Conservation (phyloP, 2,888 invertebrate species). For the Pediacus dermestoides region DNA sequence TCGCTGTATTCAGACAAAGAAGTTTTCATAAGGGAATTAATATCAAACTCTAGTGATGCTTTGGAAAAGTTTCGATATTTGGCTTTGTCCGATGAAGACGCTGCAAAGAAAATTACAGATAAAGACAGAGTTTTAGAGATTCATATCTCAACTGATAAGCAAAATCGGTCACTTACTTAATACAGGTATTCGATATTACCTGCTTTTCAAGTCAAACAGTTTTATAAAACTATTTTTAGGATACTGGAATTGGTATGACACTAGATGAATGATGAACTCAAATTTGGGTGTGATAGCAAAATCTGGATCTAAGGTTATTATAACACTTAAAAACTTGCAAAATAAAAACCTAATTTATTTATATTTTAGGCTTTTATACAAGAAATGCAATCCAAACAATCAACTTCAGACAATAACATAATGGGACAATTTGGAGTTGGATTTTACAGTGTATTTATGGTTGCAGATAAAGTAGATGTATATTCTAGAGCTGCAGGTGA, state of each 20-base stretch:
- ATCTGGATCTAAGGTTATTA: slow-evolving; percentile 93
- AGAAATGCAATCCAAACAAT: slow-evolving; percentile 66
- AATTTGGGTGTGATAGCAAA: slow-evolving; percentile 94
- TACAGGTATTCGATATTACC: slow-evolving; percentile 62
- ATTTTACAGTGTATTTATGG: slow-evolving; percentile 97
- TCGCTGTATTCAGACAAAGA: slow-evolving; percentile 97
- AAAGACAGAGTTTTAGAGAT: slow-evolving; percentile 77
- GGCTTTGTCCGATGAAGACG: slow-evolving; percentile 55
- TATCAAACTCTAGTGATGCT: slow-evolving; percentile 97
- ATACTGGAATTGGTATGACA: slow-evolving; percentile 94
- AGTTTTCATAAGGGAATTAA: slow-evolving; percentile 92
- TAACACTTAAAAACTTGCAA: no score
- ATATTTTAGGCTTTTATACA: slow-evolving; percentile 72
- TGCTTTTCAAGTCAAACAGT: slow-evolving; percentile 3
- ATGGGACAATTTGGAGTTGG: slow-evolving; percentile 99
- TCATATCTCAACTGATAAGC: slow-evolving; percentile 84
- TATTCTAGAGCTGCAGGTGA: slow-evolving; percentile 71
- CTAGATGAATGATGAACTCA: slow-evolving; percentile 83
- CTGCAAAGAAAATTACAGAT: slow-evolving; percentile 52
- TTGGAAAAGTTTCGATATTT: slow-evolving; percentile 89
- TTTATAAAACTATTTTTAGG: slow-evolving; percentile 52
- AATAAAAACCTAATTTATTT: slow-evolving; percentile 7
- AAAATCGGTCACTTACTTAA: slow-evolving; percentile 75
- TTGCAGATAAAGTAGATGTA: slow-evolving; percentile 91
- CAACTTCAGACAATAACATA: slow-evolving; percentile 66